These are phyloP conservation scores for Bembecia ichneumoniformis DNA, from an alignment of 2,888 invertebrate species.

Conservation along the genomic window DNA sequence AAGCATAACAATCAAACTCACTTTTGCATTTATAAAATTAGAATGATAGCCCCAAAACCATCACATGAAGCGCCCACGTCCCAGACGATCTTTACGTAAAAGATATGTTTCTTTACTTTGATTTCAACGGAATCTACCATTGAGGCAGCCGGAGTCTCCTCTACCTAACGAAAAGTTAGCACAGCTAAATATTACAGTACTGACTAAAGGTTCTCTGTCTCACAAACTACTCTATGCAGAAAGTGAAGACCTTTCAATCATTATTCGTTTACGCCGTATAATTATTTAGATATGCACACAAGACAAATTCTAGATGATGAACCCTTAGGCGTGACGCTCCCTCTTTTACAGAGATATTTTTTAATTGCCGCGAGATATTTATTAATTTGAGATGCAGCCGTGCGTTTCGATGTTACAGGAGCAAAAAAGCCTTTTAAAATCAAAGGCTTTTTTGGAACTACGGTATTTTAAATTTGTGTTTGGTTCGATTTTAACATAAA, in stretches of 20 bases:
- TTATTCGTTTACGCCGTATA: conserved; percentile 55
- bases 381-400: conserved; percentile 19
- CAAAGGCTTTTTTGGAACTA: neutral
- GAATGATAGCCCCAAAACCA: too few relatives aligned
- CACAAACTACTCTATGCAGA: conserved; percentile 5
- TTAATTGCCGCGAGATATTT: conserved; percentile 58
- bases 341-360: conserved; percentile 29
- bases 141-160: too few relatives aligned
- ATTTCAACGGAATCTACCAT: too few relatives aligned
- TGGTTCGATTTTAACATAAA: neutral
- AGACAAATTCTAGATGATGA: conserved; percentile 37
- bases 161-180: too few relatives aligned
- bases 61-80: too few relatives aligned
- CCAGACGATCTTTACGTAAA: too few relatives aligned
- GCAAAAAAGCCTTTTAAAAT: neutral
- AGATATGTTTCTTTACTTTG: too few relatives aligned
- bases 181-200: neutral
- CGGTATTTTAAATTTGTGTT: neutral
- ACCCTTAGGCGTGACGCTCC: conserved; percentile 38
- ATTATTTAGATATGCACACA: conserved; percentile 60
- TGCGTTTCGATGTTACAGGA: conserved; percentile 1
- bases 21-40: too few relatives aligned
- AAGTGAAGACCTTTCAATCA: conserved; percentile 65
- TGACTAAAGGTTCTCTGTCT: neutral
- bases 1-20: too few relatives aligned